Base-by-base conservation (phyloP, 1,140 invertebrate species). In the Polypedilum vanderplanki region DNA sequence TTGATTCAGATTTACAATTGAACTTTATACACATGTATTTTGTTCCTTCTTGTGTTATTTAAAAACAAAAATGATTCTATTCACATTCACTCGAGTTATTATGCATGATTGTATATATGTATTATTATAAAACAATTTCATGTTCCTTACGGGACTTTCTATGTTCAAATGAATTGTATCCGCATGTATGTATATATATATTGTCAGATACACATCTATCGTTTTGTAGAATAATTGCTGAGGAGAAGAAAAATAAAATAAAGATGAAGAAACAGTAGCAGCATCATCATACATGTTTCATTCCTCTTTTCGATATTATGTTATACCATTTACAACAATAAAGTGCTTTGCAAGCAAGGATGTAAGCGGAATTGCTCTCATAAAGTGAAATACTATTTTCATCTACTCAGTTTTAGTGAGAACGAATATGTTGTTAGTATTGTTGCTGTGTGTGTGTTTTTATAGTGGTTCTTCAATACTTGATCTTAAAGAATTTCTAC, bases 21-120 rank as follows among this genome's bases (percentile, higher is more conserved):
- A 57, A 57, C 46, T 57, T 57, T 57, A 12, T 57, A 57, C 46
- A 57, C n/a, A n/a, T 57, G 46, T 57, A 57, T 57, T 57, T 57
- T n/a, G 1, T 33, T 57, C 12, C 3, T 57, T n/a, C 3, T 57
- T 57, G 46, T 57, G 46, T 57, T 57, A 12, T 33, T 33, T 33
- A 33, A 57, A 57, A 57, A 57, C 4, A 57, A n/a, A 12, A n/a
- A 57, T 12, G 46, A 12, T 57, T 57, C 12, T 57, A 57, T n/a
- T 15, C 46, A n/a, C 12, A 57, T 57, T 8, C 46, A 57, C 46
- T 57, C 12, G 12, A 33, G 5, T 33, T 33, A 33, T 33, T 33
- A 33, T 33, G 24, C 24, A 33, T 33, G 24, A 33, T 3, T 33
- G 24, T 33, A 33, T 33, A 5, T n/a, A 57, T 57, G 46, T 57